phyloP scores from a whole-genome alignment of 35 echinoderm and acorn worm genomes.

The Stichopus chloronotus region DNA sequence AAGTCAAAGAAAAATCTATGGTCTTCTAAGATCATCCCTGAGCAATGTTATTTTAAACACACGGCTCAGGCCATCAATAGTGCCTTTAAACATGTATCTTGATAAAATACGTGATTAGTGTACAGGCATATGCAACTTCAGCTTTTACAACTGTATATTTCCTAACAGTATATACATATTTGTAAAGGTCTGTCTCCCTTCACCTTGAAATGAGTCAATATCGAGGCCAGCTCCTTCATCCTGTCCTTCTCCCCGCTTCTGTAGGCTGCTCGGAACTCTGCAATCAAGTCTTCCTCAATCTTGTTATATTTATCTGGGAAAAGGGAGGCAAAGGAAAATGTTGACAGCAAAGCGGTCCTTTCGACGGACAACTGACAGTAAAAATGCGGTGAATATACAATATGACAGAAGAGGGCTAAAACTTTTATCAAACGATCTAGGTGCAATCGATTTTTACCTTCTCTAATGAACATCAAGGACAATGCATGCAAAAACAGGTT shows the following conservation, averaged over 20 bases:
- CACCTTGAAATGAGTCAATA: slow-evolving; percentile 93
- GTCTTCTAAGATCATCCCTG: neutral
- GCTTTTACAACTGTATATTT: too few relatives aligned
- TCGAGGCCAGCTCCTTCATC: slow-evolving; percentile 85
- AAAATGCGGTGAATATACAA: too few relatives aligned
- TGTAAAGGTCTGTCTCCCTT: neutral
- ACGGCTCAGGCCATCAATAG: neutral
- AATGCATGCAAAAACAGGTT: too few relatives aligned
- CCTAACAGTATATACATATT: too few relatives aligned
- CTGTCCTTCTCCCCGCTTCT: slow-evolving; percentile 63
- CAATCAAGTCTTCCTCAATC: slow-evolving; percentile 90
- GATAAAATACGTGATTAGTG: neutral
- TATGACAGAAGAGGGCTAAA: too few relatives aligned
- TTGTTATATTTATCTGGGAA: slow-evolving; percentile 83
- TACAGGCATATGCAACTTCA: too few relatives aligned
- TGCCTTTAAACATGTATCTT: neutral
- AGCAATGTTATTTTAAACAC: neutral
- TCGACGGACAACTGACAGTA: neutral
- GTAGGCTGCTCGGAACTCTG: slow-evolving; percentile 79
- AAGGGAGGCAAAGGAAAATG: neutral
- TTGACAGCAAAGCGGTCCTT: slow-evolving; percentile 1
- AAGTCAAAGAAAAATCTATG: neutral
- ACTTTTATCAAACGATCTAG: too few relatives aligned
- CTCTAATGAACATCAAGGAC: too few relatives aligned
- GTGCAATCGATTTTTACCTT: too few relatives aligned